Evolutionary conservation across 2,797 vertebrate genomes (phyloP).

Genomic region (Falco berigora): DNA sequence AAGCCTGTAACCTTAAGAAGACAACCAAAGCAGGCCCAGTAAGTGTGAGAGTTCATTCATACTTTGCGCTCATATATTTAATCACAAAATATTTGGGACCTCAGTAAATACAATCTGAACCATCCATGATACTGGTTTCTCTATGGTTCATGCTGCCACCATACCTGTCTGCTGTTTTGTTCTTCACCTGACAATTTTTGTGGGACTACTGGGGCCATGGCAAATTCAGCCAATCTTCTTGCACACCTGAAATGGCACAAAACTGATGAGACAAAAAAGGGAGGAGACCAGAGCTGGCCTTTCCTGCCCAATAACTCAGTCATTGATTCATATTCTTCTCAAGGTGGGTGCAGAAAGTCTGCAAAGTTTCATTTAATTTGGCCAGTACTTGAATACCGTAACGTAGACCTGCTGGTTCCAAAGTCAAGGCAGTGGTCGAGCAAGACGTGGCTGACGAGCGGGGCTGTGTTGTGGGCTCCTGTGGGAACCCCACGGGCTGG

Average conservation of each 20-base stretch:
- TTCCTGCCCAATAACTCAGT: background rate
- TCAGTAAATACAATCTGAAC: background rate
- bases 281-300: background rate
- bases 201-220: background rate
- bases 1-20: background rate
- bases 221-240: background rate
- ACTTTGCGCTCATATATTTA: background rate
- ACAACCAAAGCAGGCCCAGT: background rate
- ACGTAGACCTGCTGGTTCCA: background rate
- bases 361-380: background rate
- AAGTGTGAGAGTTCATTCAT: background rate
- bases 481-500: background rate
- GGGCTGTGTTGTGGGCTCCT: fast-evolving
- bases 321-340: background rate
- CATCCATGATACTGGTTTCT: background rate
- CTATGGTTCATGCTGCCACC: background rate
- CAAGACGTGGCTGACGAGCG: background rate
- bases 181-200: background rate
- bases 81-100: background rate
- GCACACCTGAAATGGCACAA: background rate
- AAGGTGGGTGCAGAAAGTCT: background rate
- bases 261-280: background rate
- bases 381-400: no score
- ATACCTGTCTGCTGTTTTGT: background rate
- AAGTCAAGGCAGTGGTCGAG: background rate